Evolutionary conservation across 2,888 invertebrate genomes (phyloP), one percentile per base, ranked within the genome.

Genomic region (Ichneumoninae sp.): DNA sequence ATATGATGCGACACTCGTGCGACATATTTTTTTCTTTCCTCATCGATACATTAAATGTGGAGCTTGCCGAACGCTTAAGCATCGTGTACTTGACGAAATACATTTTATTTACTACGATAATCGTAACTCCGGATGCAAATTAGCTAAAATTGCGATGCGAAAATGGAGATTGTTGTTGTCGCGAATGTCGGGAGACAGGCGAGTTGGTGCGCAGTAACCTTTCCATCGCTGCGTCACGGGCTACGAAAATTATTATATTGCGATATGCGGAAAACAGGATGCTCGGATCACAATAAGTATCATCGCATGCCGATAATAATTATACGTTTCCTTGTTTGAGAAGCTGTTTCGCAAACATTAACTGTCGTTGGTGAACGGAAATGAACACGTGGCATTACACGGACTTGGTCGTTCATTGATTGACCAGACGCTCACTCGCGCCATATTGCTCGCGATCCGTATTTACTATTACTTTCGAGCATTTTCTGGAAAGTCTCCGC

Each of bases 341-440:
- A 40, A 22, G 1, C 2, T 13, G n/a, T 74, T 57, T 4, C 5
- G 22, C 47, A n/a, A 36, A 26, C 44, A 54, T 44, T 7, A 57
- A 60, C 6, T 47, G 57, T 19, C n/a, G 44, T 7, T 33, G 0
- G 52, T 50, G 10, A 19, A 73, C 69, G 70, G 54, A 81, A 76
- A 80, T 88, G 89, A 89, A 91, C 91, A 91, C 91, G 91, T 91
- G 91, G 91, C 90, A 88, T 74, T 86, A 83, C 79, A 88, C 88
- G 79, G 86, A 88, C 87, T 87, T 88, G 81, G 88, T 87, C 86
- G 80, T 89, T 87, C 91, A 91, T 90, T 89, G 91, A 90, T 91
- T 91, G 78, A 80, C 73, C 40, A 79, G 26, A 50, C 71, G 66
- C 73, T 75, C 40, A 47, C 68, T 63, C 82, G 82, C 86, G 87